Percentiles rank a stretch among this genome's conserved stretches.
phyloP scores from a whole-genome alignment of 2,888 invertebrate genomes.

The Neria commutata region DNA sequence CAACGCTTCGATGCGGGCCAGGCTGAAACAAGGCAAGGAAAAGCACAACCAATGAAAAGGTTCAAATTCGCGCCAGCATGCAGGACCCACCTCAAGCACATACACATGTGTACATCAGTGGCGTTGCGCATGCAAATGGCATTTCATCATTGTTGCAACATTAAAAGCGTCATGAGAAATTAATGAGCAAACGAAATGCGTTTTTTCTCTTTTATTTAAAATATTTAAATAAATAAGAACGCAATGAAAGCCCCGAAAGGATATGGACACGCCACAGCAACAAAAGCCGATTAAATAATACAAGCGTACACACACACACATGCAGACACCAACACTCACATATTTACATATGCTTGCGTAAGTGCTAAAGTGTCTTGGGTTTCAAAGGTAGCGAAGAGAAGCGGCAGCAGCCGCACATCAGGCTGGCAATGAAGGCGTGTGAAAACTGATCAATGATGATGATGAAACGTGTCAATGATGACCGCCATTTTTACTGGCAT shows the following conservation, averaged over 20 bases:
- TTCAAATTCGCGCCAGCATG: neutral
- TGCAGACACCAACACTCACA: neutral
- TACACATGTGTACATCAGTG: conserved; percentile 18
- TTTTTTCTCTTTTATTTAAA: too few relatives aligned
- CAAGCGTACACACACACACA: neutral
- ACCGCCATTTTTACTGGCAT: too few relatives aligned
- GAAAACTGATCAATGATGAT: too few relatives aligned
- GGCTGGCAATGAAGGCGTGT: too few relatives aligned
- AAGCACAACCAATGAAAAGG: neutral
- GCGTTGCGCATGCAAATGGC: neutral
- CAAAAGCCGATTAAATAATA: neutral
- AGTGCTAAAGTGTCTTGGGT: too few relatives aligned
- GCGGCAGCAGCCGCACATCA: too few relatives aligned
- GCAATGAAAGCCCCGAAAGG: neutral
- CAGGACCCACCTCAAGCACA: conserved; percentile 10
- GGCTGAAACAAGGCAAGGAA: neutral
- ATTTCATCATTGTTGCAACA: conserved; percentile 17
- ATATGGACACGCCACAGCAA: neutral
- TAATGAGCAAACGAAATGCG: conserved; percentile 50
- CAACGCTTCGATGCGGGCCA: neutral
- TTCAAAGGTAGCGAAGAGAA: too few relatives aligned
- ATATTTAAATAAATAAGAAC: conserved; percentile 50
- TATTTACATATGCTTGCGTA: neutral
- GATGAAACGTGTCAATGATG: too few relatives aligned
- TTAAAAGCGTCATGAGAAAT: conserved; percentile 50